Percentiles rank a stretch among this genome's conserved stretches.
Evolutionary conservation across 2,113 vertebrate species (phyloP).

Genomic region (Mesembrinibis cayennensis): DNA sequence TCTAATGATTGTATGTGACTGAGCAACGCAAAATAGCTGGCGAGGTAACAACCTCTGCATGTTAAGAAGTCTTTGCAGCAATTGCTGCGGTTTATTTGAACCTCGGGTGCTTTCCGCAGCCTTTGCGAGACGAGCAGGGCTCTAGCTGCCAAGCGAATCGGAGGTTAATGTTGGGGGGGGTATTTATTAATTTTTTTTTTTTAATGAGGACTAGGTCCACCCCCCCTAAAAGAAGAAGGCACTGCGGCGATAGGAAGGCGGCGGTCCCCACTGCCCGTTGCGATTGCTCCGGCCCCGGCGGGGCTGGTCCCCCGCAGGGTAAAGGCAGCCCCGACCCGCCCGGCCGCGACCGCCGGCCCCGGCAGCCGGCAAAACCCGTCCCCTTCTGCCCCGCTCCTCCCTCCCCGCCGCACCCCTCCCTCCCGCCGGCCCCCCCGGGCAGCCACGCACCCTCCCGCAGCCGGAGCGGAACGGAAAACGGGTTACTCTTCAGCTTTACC

Average conservation of each 20-base stretch:
- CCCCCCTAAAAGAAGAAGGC: neutral
- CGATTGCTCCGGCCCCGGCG: neutral
- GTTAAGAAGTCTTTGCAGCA: neutral
- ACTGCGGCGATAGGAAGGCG: neutral
- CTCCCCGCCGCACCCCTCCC: neutral
- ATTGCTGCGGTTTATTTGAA: neutral
- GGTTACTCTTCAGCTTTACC: conserved; percentile 1
- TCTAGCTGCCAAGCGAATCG: neutral
- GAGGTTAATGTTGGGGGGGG: neutral
- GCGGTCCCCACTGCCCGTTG: neutral
- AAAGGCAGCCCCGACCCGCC: neutral
- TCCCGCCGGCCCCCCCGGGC: neutral
- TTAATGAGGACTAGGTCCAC: neutral
- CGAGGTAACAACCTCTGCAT: neutral
- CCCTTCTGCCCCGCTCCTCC: neutral
- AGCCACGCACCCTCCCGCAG: neutral
- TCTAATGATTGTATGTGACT: neutral
- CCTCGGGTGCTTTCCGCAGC: neutral
- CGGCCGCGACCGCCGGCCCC: neutral
- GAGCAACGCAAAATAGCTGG: neutral
- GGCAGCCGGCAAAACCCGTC: neutral
- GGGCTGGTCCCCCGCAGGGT: neutral
- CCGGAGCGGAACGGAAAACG: neutral
- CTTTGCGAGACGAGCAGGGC: neutral
- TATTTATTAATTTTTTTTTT: neutral